phyloP scores from a whole-genome alignment of 2,888 invertebrate species.

The Drosophila macrospina region DNA sequence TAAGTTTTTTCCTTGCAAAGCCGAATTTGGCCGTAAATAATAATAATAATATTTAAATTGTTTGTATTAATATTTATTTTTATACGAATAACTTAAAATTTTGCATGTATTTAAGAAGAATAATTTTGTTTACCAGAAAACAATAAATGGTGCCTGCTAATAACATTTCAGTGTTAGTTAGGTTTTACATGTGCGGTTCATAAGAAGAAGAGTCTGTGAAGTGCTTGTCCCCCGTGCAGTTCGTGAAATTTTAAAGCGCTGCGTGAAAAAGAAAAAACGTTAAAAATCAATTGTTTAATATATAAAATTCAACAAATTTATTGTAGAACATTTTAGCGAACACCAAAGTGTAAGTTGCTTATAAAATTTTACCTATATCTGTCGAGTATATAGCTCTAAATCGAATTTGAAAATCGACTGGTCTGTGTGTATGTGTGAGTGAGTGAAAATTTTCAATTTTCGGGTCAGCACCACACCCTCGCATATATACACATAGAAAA shows the following conservation, averaged over 20 bases:
- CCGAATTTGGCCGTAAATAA: no score
- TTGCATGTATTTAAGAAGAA: neutral
- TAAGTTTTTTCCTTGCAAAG: neutral
- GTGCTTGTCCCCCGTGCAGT: constrained; percentile 74
- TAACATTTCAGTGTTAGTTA: neutral
- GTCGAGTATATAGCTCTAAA: constrained; percentile 30
- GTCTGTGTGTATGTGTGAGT: constrained; percentile 49
- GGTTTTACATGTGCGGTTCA: neutral
- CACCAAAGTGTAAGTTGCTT: constrained; percentile 72
- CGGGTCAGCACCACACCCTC: constrained; percentile 84
- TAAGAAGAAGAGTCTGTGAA: constrained; percentile 64
- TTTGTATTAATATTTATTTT: no score
- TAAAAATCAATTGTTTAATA: constrained; percentile 66
- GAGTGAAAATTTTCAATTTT: constrained; percentile 74
- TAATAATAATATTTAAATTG: neutral
- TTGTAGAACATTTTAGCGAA: constrained; percentile 45
- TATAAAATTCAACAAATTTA: constrained; percentile 49
- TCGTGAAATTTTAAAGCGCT: constrained; percentile 60
- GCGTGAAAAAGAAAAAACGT: constrained; percentile 53
- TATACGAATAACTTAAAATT: neutral
- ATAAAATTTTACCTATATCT: constrained; percentile 26
- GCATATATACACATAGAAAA: constrained; percentile 51
- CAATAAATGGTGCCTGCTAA: neutral
- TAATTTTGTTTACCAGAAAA: neutral
- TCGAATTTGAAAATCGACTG: constrained; percentile 47